Conservation (phyloP, 2,797 vertebrate species). For the Rhodeus uyekii region DNA sequence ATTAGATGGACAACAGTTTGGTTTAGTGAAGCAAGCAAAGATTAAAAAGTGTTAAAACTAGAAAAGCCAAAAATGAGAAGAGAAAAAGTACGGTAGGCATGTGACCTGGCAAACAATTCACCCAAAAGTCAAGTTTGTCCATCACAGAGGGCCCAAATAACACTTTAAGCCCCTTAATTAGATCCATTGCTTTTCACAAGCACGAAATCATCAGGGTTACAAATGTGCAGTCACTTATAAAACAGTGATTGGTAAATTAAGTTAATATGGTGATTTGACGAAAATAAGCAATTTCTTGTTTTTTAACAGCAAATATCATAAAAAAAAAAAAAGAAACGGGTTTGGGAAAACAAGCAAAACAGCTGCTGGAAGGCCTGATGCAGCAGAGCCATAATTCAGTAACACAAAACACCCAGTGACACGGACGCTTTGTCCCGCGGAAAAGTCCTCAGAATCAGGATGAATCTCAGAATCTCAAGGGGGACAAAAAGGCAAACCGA, state of each 20-base stretch:
- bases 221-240: slow-evolving; percentile 59
- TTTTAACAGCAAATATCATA: slow-evolving; percentile 50
- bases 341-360: slow-evolving; percentile 55
- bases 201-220: slow-evolving; percentile 47
- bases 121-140: slow-evolving; percentile 35
- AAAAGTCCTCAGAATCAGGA: slow-evolving; percentile 43
- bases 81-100: slow-evolving; percentile 7
- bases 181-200: slow-evolving; percentile 3
- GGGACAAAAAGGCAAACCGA: slow-evolving; percentile 32
- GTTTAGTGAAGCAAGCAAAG: slow-evolving; percentile 11
- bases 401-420: slow-evolving; percentile 53
- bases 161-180: slow-evolving; percentile 15
- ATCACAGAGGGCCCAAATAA: slow-evolving; percentile 36
- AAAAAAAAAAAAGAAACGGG: slow-evolving; percentile 40
- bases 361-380: slow-evolving; percentile 47
- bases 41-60: slow-evolving; percentile 25
- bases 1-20: background rate
- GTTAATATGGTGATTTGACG: slow-evolving; percentile 68
- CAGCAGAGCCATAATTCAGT: slow-evolving; percentile 51
- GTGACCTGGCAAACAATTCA: background rate
- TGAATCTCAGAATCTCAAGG: slow-evolving; percentile 13
- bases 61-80: background rate
- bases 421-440: slow-evolving; percentile 38
- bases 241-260: slow-evolving; percentile 68
- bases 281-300: slow-evolving; percentile 60